phyloP scores from a whole-genome alignment of 1,140 invertebrate species.

The Euschistus heros region DNA sequence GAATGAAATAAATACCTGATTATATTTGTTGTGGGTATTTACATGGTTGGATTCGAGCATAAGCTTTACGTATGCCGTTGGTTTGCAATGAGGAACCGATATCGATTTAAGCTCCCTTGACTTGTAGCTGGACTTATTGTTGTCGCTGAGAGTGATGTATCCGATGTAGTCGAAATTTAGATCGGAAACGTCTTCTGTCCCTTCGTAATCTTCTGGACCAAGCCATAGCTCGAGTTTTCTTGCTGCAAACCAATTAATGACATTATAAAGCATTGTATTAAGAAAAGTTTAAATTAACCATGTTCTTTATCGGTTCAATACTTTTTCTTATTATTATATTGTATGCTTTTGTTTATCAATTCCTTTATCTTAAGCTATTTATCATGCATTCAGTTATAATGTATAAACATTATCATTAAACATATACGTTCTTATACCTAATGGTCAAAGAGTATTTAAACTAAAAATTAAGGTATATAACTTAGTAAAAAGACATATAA shows the following conservation, averaged over 20 bases:
- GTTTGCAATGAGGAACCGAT: conserved; percentile 45
- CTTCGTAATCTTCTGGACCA: conserved; percentile 35
- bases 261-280: not conserved
- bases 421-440: no score
- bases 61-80: conserved; percentile 73
- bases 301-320: no score
- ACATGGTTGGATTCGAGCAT: conserved; percentile 69
- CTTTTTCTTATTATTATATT: no score
- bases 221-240: conserved; percentile 41
- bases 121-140: conserved; percentile 67
- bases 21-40: conserved; percentile 60
- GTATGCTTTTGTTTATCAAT: no score
- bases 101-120: conserved; percentile 79
- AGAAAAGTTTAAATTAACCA: no score
- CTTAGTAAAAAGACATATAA: no score
- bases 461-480: no score
- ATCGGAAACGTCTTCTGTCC: conserved; percentile 26
- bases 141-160: conserved; percentile 71
- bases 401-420: no score
- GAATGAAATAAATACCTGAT: conserved; percentile 53
- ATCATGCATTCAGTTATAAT: no score
- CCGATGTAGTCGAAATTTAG: conserved; percentile 58
- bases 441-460: no score
- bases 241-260: conserved; percentile 31
- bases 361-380: no score